A percentile compares a stretch with the other conserved stretches of the same genome.
Conservation (phyloP, 2,888 invertebrate species). For the Thysanoteuthis rhombus region DNA sequence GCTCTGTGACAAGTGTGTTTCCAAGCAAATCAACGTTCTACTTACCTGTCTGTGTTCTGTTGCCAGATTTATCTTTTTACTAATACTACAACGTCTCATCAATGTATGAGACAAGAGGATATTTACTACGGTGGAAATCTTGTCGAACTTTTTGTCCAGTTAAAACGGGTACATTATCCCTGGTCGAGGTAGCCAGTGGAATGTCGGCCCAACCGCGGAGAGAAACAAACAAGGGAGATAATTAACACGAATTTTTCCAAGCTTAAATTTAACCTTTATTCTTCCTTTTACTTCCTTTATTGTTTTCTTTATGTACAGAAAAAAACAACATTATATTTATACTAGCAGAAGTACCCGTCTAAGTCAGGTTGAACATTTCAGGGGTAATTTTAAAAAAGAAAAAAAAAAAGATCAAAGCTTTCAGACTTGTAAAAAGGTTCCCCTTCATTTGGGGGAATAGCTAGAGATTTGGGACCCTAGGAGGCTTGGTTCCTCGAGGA, state of each 20-base stretch:
- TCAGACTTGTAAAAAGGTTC: too few relatives aligned
- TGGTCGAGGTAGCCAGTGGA: not conserved
- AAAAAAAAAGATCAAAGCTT: too few relatives aligned
- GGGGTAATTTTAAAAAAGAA: too few relatives aligned
- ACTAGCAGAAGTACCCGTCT: too few relatives aligned
- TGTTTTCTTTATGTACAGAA: too few relatives aligned
- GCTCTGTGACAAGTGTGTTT: not conserved
- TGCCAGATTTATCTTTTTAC: not conserved
- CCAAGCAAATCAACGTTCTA: not conserved
- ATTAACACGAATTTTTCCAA: not conserved
- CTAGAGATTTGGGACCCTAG: too few relatives aligned
- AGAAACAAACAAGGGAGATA: not conserved
- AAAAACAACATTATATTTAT: too few relatives aligned
- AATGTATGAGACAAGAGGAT: not conserved
- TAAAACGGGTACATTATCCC: not conserved
- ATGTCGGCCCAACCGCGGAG: not conserved
- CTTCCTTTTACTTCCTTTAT: not conserved
- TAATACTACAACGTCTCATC: not conserved
- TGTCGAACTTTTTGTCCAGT: not conserved
- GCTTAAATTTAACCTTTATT: not conserved
- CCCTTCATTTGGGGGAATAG: too few relatives aligned
- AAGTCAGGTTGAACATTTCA: too few relatives aligned
- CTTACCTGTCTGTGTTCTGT: not conserved
- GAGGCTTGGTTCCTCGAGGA: too few relatives aligned
- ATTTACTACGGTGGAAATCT: not conserved